phyloP scores from a whole-genome alignment of 2,888 invertebrate genomes.

The Calephelis perditalis region DNA sequence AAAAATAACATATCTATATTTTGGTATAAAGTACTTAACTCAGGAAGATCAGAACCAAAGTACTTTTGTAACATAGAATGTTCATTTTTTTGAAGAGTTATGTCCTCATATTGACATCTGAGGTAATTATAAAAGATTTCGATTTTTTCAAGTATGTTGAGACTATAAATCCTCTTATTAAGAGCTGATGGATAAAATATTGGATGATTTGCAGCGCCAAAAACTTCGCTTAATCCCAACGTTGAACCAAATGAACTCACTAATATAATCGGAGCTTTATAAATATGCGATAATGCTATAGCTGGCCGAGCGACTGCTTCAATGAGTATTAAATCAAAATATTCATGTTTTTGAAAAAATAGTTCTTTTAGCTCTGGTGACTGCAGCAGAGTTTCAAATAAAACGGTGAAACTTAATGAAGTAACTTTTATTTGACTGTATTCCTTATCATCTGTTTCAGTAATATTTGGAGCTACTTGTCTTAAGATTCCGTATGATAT shows the following conservation, averaged over 20 bases:
- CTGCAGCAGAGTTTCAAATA: constrained; percentile 30
- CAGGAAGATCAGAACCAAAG: constrained; percentile 32
- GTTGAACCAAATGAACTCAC: constrained; percentile 31
- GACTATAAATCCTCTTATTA: constrained; percentile 32
- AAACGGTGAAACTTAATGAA: background rate
- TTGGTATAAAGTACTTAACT: constrained; percentile 27
- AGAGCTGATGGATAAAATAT: constrained; percentile 27
- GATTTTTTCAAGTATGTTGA: constrained; percentile 36
- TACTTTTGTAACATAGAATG: constrained; percentile 28
- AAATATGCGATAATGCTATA: constrained; percentile 28
- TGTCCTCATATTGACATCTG: constrained; percentile 14
- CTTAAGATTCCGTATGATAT: constrained; percentile 33
- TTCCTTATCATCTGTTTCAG: constrained; percentile 14
- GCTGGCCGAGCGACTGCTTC: constrained; percentile 28
- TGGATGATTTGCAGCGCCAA: constrained; percentile 32
- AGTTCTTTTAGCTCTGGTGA: constrained; percentile 32
- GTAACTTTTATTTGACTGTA: background rate
- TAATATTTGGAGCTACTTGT: constrained; percentile 15
- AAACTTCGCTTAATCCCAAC: constrained; percentile 16
- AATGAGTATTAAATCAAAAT: constrained; percentile 31
- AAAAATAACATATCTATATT: constrained; percentile 42
- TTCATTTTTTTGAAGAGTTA: constrained; percentile 22
- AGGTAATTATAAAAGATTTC: constrained; percentile 22
- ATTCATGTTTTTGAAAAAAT: constrained; percentile 28
- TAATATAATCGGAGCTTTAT: constrained; percentile 31